Conservation (phyloP, 1,140 invertebrate genomes). For the Nasonia vitripennis region DNA sequence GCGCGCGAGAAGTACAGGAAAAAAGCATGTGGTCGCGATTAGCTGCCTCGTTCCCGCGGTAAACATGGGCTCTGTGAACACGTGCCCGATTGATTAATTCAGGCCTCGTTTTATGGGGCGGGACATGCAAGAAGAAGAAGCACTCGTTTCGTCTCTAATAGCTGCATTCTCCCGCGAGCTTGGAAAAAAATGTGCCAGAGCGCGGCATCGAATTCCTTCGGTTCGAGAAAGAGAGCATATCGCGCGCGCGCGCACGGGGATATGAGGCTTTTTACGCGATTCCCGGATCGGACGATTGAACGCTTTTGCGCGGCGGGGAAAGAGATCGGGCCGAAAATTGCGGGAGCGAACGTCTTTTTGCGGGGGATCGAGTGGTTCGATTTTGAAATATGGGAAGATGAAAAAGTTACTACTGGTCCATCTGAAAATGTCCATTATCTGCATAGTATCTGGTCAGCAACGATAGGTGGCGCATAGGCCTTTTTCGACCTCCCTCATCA, state of each 20-base stretch:
- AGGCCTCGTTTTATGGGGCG: slow-evolving; percentile 44
- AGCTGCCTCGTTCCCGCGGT: slow-evolving; percentile 18
- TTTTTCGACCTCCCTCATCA: too few relatives aligned
- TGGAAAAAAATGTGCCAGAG: slow-evolving; percentile 43
- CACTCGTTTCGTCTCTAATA: slow-evolving; percentile 36
- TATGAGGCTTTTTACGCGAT: neutral
- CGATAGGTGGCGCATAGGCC: too few relatives aligned
- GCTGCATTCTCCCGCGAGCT: slow-evolving; percentile 35
- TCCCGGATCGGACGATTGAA: slow-evolving; percentile 14
- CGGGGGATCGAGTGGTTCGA: too few relatives aligned
- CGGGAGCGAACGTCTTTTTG: neutral
- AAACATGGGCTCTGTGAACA: slow-evolving; percentile 24
- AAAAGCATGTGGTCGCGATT: slow-evolving; percentile 49
- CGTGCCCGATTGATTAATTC: slow-evolving; percentile 51
- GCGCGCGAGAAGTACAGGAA: neutral
- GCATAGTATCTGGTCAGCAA: too few relatives aligned
- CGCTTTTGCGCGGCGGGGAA: slow-evolving; percentile 11
- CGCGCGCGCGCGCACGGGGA: neutral
- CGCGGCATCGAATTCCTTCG: neutral
- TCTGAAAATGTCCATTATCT: too few relatives aligned
- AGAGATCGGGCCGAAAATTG: neutral
- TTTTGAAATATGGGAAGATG: too few relatives aligned
- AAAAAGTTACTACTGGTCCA: too few relatives aligned
- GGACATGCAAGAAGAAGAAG: slow-evolving; percentile 27
- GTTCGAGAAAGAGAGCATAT: neutral